phyloP scores from a whole-genome alignment of 2,888 invertebrate species.

The Magallana nippona region DNA sequence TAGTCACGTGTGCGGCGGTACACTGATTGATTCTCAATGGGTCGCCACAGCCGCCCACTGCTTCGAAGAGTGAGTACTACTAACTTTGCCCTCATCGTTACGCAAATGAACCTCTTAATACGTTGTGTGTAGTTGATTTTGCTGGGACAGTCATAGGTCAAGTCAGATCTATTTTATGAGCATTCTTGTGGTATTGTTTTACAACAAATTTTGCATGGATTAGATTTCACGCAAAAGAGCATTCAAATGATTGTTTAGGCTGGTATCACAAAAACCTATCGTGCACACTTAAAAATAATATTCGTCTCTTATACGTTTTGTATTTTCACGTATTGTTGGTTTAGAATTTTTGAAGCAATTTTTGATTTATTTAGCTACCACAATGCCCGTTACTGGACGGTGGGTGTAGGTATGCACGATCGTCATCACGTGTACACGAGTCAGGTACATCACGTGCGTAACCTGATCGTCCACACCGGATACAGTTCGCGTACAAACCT shows the following conservation, averaged over 20 bases:
- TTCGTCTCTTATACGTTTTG: too few species aligned
- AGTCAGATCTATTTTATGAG: too few species aligned
- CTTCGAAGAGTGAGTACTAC: constrained; percentile 58
- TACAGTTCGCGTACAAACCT: constrained; percentile 55
- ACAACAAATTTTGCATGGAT: too few species aligned
- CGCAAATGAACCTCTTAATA: too few species aligned
- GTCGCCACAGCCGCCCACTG: constrained; percentile 66
- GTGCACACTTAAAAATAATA: too few species aligned
- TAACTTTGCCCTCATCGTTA: too few species aligned
- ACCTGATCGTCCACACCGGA: constrained; percentile 57
- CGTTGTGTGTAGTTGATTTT: too few species aligned
- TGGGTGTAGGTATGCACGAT: constrained; percentile 62
- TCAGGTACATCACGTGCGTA: constrained; percentile 57
- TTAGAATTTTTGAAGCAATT: neutral
- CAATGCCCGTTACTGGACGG: constrained; percentile 59
- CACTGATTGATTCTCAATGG: constrained; percentile 62
- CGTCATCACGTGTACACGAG: constrained; percentile 53
- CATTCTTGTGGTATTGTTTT: too few species aligned
- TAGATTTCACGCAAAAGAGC: too few species aligned
- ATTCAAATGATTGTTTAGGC: too few species aligned
- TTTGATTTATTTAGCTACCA: neutral
- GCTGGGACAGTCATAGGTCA: too few species aligned
- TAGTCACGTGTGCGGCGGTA: constrained; percentile 68
- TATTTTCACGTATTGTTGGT: neutral
- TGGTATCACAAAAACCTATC: too few species aligned